Percentiles rank a stretch among this genome's conserved stretches.
These are phyloP conservation scores for Macquaria ambigua DNA, from an alignment of 2,113 vertebrate species.

Conservation along the genomic window DNA sequence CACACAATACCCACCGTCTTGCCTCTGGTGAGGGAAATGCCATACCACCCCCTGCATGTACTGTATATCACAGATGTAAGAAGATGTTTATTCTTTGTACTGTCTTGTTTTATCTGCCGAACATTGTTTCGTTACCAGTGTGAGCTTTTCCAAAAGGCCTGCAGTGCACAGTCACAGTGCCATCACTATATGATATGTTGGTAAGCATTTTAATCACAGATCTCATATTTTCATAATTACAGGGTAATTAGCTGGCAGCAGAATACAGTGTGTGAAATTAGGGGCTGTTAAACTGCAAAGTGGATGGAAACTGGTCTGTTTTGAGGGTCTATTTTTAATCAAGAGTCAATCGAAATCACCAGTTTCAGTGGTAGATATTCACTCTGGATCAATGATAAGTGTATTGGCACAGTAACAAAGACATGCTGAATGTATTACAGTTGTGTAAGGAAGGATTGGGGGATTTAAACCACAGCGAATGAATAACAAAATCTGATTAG, in stretches of 20 bases:
- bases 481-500: slow-evolving; percentile 34
- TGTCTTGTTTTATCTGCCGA: neutral
- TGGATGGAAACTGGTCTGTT: slow-evolving; percentile 7
- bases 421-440: neutral
- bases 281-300: slow-evolving; percentile 39
- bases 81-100: neutral
- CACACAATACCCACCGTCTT: neutral
- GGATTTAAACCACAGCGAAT: slow-evolving; percentile 13
- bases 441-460: slow-evolving; percentile 4
- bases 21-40: neutral
- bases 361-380: neutral
- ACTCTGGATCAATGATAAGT: slow-evolving; percentile 1
- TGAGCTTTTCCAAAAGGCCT: neutral
- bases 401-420: slow-evolving; percentile 32
- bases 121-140: neutral
- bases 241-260: slow-evolving; percentile 37
- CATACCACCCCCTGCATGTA: neutral
- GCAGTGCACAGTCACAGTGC: neutral
- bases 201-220: slow-evolving; percentile 47
- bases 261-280: slow-evolving; percentile 42
- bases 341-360: neutral
- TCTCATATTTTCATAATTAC: slow-evolving; percentile 38
- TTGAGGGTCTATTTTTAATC: neutral
- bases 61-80: slow-evolving; percentile 1
- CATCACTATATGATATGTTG: slow-evolving; percentile 28